Evolutionary conservation across 2,888 invertebrate genomes (phyloP), one percentile per base, ranked within the genome.

Genomic region (Nineta flava): DNA sequence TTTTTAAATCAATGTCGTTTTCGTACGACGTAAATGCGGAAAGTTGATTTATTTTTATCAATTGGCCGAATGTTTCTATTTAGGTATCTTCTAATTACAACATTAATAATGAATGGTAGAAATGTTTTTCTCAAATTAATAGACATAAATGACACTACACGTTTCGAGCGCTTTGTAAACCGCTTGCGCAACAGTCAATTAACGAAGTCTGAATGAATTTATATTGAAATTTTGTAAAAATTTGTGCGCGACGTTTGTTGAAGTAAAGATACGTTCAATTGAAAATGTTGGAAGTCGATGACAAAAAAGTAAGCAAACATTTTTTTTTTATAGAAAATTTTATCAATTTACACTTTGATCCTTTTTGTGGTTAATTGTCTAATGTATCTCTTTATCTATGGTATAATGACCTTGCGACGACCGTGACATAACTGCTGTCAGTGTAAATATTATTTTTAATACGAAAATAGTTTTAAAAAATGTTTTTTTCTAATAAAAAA

Each of bases 241-340:
- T 38, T 38, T n/a, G 38, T 38, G 38, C 38, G 38, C 12, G 42
- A 35, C 21, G 21, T 32, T 46, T 13, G 16, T 26, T 26, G 46
- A 46, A 26, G 26, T 26, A n/a, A n/a, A n/a, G n/a, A n/a, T n/a
- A 26, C 26, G 7, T 26, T 26, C 1, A 38, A 12, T 35, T 6
- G 5, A 49, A 52, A 49, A 62, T 62, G 61, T 53, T 61, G 51
- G 54, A 58, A 53, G 59, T 61, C 16, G 57, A 53, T 31, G 59
- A 60, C 53, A 61, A 59, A 57, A 61, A 61, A 59, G 62, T 63
- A 58, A 61, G 62, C 34, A n/a, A n/a, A 26, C 6, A 5, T 26
- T 26, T 19, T 38, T 38, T 38, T 7, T 15, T 38, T 13, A 10
- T 38, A 15, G 38, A 38, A 38, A 26, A 26, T 26, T 26, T 43